A percentile compares a stretch with the other conserved stretches of the same genome.
Conservation (phyloP, 2,113 vertebrate genomes). For the Clarias batrachus region DNA sequence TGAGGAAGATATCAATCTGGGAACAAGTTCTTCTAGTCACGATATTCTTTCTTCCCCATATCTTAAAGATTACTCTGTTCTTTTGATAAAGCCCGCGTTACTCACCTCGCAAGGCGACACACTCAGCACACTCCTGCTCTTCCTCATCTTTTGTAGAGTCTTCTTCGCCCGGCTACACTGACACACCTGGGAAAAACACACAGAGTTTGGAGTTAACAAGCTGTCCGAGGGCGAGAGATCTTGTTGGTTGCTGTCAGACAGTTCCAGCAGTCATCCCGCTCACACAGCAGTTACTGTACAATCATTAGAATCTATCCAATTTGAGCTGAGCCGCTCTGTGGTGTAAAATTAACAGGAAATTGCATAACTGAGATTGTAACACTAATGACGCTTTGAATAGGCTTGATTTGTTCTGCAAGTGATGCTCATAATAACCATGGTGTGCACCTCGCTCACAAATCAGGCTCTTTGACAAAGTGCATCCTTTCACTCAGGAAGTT, state of each 20-base stretch:
- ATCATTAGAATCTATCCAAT: background rate
- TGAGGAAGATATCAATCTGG: background rate
- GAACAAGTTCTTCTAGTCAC: background rate
- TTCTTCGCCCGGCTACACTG: conserved; percentile 54
- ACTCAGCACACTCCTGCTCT: conserved; percentile 92
- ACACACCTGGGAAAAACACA: conserved; percentile 58
- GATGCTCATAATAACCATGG: background rate
- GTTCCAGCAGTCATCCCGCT: background rate
- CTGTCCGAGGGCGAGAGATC: background rate
- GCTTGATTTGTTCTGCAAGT: background rate
- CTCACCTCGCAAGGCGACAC: conserved; percentile 89
- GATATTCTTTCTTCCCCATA: background rate
- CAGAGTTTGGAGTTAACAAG: background rate
- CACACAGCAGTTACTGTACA: background rate
- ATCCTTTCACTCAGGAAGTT: background rate
- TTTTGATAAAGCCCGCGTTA: conserved; percentile 10
- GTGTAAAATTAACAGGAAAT: conserved; percentile 2
- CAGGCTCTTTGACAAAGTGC: background rate
- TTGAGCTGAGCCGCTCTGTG: background rate
- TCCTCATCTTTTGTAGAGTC: conserved; percentile 82
- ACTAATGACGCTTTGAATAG: conserved; percentile 3
- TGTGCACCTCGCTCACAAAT: background rate
- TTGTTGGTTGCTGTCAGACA: background rate
- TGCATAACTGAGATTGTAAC: background rate
- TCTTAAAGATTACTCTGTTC: background rate